Evolutionary conservation across 2,888 invertebrate species (phyloP).

Genomic region (Byasa hedistus): DNA sequence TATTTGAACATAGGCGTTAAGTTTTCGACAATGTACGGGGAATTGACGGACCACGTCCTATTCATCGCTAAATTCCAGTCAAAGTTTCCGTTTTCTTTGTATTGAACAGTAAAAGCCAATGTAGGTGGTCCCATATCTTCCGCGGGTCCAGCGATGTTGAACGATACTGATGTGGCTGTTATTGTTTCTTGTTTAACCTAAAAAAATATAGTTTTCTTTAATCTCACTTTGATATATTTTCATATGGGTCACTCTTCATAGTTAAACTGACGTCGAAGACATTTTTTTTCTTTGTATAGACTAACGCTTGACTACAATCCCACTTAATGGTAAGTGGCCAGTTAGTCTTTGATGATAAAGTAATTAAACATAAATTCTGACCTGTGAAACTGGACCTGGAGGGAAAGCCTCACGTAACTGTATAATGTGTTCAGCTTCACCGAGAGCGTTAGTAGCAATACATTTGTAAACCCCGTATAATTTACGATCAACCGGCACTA

Average conservation of each 20-base stretch:
- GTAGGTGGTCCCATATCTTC: constrained; percentile 88
- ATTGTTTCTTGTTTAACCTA: constrained; percentile 84
- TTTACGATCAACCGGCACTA: constrained; percentile 82
- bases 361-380: constrained; percentile 39
- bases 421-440: constrained; percentile 83
- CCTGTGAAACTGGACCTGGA: constrained; percentile 82
- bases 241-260: not conserved
- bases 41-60: constrained; percentile 89
- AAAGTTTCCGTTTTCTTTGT: constrained; percentile 83
- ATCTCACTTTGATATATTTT: not conserved
- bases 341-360: too few relatives aligned
- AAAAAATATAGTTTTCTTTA: constrained; percentile 31
- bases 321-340: too few relatives aligned
- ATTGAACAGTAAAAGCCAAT: constrained; percentile 86
- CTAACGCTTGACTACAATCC: too few relatives aligned
- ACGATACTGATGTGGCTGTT: constrained; percentile 92
- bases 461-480: constrained; percentile 90
- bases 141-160: constrained; percentile 87
- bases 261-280: not conserved
- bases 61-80: constrained; percentile 85
- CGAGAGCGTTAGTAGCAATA: constrained; percentile 88
- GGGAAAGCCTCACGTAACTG: constrained; percentile 86
- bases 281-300: too few relatives aligned
- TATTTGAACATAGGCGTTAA: constrained; percentile 88
- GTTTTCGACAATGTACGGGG: constrained; percentile 89